Base-by-base conservation (phyloP, 2,888 invertebrate species). In the Vanessa cardui region DNA sequence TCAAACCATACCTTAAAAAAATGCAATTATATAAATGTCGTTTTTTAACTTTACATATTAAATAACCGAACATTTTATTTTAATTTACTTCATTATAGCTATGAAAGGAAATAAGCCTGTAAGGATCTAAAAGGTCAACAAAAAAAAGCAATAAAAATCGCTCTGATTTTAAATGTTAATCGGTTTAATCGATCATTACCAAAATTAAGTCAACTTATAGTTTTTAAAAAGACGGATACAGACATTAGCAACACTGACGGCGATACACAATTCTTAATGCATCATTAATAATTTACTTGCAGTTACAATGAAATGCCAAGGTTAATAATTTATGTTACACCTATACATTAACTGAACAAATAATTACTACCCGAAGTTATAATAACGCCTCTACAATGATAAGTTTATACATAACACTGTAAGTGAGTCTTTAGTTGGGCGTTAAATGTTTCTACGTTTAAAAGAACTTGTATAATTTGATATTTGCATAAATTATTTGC, bases 1-100 rank as follows among this genome's bases (percentile, higher is more conserved):
- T 95, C 46, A 98, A 88, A 8, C 97, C 96, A 82, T 97, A 98
- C 66, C 98, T 98, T 84, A 21, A 54, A 54, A 12, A 26, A 26
- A 5, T 3, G 5, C 26, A 26, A 26, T 26, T 26, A 26, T 26
- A 26, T 26, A 5, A 26, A 26, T 26, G 2, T 26, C 26, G 2
- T 26, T 26, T 26, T 26, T 26, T 39, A 39, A 39, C 4, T 39
- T 39, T 12, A 39, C 12, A 12, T 39, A 9, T 12, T 12, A 39
- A 39, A 12, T 4, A 39, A 9, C 12, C 12, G 39, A 2, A 39
- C 26, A 39, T 39, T 12, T 39, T 39, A 39, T 39, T 39, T 12
- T 39, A 9, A 39, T 0, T 12, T 39, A 12, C 39, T 39, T 39
- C 12, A 39, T 12, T 39, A 39, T 12, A 39, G 9, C 39, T 39